Evolutionary conservation across 2,797 vertebrate species (phyloP).

Genomic region (Diplodus puntazzo): DNA sequence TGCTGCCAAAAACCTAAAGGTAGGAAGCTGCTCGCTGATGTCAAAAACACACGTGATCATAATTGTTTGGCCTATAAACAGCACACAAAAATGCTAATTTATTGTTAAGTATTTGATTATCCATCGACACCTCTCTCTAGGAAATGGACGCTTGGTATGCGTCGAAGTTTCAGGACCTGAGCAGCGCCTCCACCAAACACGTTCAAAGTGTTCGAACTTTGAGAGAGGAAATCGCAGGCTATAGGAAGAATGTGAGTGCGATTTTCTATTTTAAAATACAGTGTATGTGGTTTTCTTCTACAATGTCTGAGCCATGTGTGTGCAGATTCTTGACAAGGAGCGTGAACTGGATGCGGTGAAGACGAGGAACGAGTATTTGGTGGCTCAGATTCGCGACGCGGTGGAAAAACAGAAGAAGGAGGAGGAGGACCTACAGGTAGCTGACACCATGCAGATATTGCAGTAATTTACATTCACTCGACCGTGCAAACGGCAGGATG

Average conservation of each 20-base stretch:
- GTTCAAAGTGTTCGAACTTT: constrained; percentile 82
- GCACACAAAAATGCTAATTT: too few species aligned
- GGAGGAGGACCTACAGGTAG: constrained; percentile 72
- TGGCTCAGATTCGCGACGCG: constrained; percentile 76
- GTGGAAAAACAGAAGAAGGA: constrained; percentile 71
- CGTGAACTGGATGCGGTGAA: constrained; percentile 80
- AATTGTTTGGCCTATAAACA: background rate
- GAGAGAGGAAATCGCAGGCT: constrained; percentile 79
- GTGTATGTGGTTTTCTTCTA: background rate
- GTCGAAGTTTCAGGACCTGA: constrained; percentile 89
- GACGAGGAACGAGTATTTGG: constrained; percentile 81
- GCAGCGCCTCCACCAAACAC: constrained; percentile 82
- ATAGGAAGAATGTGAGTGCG: constrained; percentile 87
- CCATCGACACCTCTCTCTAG: constrained; percentile 44
- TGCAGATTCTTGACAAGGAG: constrained; percentile 83
- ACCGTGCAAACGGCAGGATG: background rate
- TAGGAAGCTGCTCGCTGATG: constrained; percentile 40
- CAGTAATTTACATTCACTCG: background rate
- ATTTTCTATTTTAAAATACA: background rate
- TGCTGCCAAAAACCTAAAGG: constrained; percentile 90
- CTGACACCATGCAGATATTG: background rate
- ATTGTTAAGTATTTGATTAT: background rate
- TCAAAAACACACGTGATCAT: background rate
- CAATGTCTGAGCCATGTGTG: constrained; percentile 13
- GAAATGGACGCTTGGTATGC: constrained; percentile 87